Conservation (phyloP, 1,140 invertebrate genomes). For the Polypedilum pembai region DNA sequence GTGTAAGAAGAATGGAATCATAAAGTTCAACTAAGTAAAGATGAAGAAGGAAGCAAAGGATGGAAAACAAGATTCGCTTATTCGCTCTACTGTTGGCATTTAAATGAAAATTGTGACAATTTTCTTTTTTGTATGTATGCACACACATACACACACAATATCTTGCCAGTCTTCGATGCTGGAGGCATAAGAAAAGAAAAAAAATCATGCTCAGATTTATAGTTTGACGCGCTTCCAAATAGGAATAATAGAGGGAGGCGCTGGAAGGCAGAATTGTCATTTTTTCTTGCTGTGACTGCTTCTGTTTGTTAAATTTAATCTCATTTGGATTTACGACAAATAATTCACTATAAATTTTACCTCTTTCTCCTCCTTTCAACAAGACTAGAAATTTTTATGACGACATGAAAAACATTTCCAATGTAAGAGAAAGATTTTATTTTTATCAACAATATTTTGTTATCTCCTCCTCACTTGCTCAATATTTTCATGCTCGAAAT, state of each 20-base stretch:
- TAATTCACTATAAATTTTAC: not conserved
- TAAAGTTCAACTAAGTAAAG: not conserved
- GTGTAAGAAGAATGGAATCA: slow-evolving; percentile 10
- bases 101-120: not conserved
- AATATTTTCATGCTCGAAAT: not conserved
- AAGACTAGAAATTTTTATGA: too few species aligned
- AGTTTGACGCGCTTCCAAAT: slow-evolving; percentile 10
- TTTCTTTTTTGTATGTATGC: not conserved
- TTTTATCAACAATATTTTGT: not conserved
- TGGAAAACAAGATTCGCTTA: not conserved
- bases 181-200: not conserved
- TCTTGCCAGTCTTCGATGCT: not conserved
- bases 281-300: not conserved
- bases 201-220: slow-evolving; percentile 1
- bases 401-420: too few species aligned
- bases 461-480: not conserved
- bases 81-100: not conserved
- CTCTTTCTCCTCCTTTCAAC: too few species aligned
- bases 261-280: not conserved
- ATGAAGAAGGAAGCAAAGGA: not conserved
- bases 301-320: not conserved
- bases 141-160: not conserved
- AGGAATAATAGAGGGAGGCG: not conserved
- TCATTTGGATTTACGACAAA: slow-evolving; percentile 13
- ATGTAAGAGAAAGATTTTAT: not conserved